A percentile compares a stretch with the other conserved stretches of the same genome.
phyloP scores from a whole-genome alignment of 2,797 vertebrate genomes.

The Rhodeus uyekii region DNA sequence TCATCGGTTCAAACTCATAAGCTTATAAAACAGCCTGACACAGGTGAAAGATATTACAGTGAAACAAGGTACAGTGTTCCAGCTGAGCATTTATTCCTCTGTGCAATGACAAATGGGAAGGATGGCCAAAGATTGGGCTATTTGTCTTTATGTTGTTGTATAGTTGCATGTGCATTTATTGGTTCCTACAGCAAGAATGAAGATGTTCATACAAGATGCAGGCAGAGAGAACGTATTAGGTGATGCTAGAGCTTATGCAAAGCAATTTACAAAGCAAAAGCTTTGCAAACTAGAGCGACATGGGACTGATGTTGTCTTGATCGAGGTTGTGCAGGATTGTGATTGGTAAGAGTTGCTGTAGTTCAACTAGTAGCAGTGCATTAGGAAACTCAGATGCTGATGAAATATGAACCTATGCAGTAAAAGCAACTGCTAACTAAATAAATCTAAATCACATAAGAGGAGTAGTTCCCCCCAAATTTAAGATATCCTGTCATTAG shows the following conservation, averaged over 20 bases:
- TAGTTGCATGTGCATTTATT: not conserved
- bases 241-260: not conserved
- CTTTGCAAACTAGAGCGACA: no score
- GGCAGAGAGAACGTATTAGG: not conserved
- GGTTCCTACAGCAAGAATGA: not conserved
- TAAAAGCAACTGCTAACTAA: not conserved
- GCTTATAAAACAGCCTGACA: constrained; percentile 8
- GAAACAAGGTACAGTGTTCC: constrained; percentile 5
- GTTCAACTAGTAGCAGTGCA: not conserved
- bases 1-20: not conserved
- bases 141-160: constrained; percentile 17
- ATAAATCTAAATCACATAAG: not conserved
- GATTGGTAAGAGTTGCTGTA: not conserved
- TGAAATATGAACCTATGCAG: not conserved
- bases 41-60: constrained; percentile 10
- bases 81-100: constrained; percentile 7
- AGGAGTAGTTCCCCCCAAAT: not conserved
- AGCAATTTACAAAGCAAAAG: constrained; percentile 4
- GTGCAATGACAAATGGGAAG: not conserved
- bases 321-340: not conserved
- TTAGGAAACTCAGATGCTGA: not conserved
- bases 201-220: not conserved
- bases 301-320: not conserved
- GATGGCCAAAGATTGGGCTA: not conserved
- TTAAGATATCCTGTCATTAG: not conserved